These are phyloP conservation scores for Euclidia mi DNA, from an alignment of 2,888 invertebrate genomes.

Conservation along the genomic window DNA sequence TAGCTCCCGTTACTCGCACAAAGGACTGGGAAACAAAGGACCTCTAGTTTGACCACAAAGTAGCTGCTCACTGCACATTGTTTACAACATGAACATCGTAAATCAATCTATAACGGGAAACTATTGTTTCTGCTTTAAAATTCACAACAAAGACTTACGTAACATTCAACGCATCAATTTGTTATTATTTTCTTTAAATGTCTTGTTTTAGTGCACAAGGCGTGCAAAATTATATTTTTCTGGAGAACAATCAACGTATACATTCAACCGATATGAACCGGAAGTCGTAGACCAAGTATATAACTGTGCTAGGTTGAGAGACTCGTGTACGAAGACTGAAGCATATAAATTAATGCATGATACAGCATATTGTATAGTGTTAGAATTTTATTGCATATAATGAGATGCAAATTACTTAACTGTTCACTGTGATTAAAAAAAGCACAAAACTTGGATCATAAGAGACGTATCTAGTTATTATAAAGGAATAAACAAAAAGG, in stretches of 20 bases:
- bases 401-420: constrained; percentile 15
- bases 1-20: constrained; percentile 79
- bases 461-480: not conserved
- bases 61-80: constrained; percentile 78
- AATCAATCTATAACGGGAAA: constrained; percentile 68
- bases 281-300: too few relatives aligned
- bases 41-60: constrained; percentile 79
- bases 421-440: constrained; percentile 2
- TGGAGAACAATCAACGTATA: too few relatives aligned
- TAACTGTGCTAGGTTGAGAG: too few relatives aligned
- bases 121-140: constrained; percentile 40
- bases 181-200: not conserved
- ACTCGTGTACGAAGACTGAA: not conserved
- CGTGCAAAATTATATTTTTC: not conserved
- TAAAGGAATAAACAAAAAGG: not conserved
- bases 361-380: not conserved
- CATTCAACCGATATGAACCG: too few relatives aligned
- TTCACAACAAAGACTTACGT: constrained; percentile 17
- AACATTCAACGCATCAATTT: not conserved
- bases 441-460: not conserved
- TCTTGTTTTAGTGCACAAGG: not conserved
- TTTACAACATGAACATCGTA: constrained; percentile 63
- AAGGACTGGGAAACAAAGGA: constrained; percentile 76
- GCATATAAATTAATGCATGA: not conserved
- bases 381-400: constrained; percentile 2